A percentile compares a stretch with the other conserved stretches of the same genome.
Evolutionary conservation across 2,888 invertebrate genomes (phyloP).

Genomic region (Phasia obesa): DNA sequence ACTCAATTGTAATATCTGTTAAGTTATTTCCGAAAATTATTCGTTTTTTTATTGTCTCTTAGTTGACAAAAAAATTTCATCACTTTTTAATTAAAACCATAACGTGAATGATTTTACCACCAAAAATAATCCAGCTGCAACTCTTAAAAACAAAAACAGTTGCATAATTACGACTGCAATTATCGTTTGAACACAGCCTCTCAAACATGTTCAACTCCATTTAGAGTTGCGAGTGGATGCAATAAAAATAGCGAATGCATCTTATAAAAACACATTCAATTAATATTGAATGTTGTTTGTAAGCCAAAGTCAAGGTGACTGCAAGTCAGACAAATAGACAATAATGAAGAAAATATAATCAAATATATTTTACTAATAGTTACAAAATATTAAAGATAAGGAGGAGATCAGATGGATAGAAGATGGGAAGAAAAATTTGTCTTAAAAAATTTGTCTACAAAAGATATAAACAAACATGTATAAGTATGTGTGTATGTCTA

Average conservation of each 20-base stretch:
- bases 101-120: constrained; percentile 1
- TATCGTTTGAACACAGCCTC: constrained; percentile 29
- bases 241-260: background rate
- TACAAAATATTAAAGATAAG: constrained; percentile 3
- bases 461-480: background rate
- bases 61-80: background rate
- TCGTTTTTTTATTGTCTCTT: no score
- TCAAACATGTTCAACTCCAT: constrained; percentile 48
- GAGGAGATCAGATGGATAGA: constrained; percentile 38
- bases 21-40: no score
- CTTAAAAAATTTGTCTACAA: constrained; percentile 1
- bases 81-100: constrained; percentile 5
- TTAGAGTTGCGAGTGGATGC: constrained; percentile 23
- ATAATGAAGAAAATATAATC: constrained; percentile 22
- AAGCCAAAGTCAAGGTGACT: constrained; percentile 65
- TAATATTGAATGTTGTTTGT: constrained; percentile 15
- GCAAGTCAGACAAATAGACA: constrained; percentile 16
- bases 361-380: constrained; percentile 29
- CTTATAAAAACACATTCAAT: constrained; percentile 19
- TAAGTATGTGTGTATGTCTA: background rate
- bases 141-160: constrained; percentile 25
- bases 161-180: constrained; percentile 49
- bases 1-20: no score
- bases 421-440: constrained; percentile 34
- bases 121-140: constrained; percentile 24